Base-by-base conservation (phyloP, 2,888 invertebrate genomes). In the Andricus curvator region DNA sequence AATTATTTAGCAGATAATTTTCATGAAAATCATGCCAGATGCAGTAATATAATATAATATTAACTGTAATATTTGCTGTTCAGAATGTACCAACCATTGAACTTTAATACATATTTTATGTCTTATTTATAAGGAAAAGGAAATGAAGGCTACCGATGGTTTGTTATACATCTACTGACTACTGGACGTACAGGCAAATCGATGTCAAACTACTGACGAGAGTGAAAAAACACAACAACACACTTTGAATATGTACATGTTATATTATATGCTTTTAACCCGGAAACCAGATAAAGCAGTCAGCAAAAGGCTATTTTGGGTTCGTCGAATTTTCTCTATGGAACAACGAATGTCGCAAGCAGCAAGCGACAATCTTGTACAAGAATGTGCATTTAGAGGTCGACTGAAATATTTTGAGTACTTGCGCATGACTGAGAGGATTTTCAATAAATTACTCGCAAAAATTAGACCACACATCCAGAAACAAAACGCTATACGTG, bases 371-470 rank as follows among this genome's bases (percentile, higher is more conserved):
- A 41, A 82, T 67, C 66, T 85, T 44, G 17, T 81, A 51, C 22
- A 65, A 11, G 78, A 82, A 17, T 81, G 78, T 76, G 70, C 80
- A 66, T 62, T 44, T 11, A 44, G 25, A 25, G 79, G 81, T 22
- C 22, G 25, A 65, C 70, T 81, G 48, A 67, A 83, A 25, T 84
- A 80, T 70, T 79, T 81, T 20, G 80, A 83, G 48, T 82, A 81
- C 29, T 80, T 84, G 9, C 77, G 82, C 51, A 82, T 83, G 80
- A 67, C 77, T 68, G 78, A 68, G 4, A 80, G 78, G 44, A 17
- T 70, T 17, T 83, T 82, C 41, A 67, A 83, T 51, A 65, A 84
- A 81, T 29, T 84, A n/a, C 64, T 83, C 4, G 60, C 60, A 15
- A 60, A 83, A n/a, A 22, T 81, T 64, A 70, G 78, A 67, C 66